Base-by-base conservation (phyloP, 2,888 invertebrate genomes). In the Dasypolia templi region DNA sequence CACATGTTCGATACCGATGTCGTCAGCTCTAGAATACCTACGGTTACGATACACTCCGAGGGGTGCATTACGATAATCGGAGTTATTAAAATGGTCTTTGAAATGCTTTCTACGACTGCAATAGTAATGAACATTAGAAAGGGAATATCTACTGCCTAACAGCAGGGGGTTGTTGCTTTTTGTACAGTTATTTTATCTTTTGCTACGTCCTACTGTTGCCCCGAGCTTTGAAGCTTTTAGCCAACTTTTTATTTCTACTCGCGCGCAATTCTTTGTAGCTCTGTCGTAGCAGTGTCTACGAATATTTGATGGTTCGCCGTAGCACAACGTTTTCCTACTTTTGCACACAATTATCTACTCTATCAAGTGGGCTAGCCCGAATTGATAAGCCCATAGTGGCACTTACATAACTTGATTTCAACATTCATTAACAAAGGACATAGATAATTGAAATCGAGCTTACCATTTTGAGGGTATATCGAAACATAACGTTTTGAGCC, bases 251-350 rank as follows among this genome's bases (percentile, higher is more conserved):
- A 44, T 71, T 53, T 14, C 0, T 26, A 58, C 0, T 61, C 17
- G 11, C 19, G 39, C 1, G 35, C 14, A 14, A n/a, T 58, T 29
- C 14, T 49, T 68, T 51, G 68, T 51, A 58, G 29, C 22, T 39
- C 51, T 56, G 44, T 56, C 56, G 44, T 56, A 68, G 46, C 53
- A 5, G 53, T 51, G 35, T 44, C 66, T 64, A 68, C 66, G 39
- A 66, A 71, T 35, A 53, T 59, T 64, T 77, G 26, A 71, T 66
- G 44, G 44, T 68, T 53, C 39, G 26, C n/a, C 35, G 55, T 78
- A 39, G 29, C 51, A 72, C 22, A 68, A 67, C 12, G 12, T 74
- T 44, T 65, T 32, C 17, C 14, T 44, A 32, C n/a, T 12, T 51
- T 14, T 51, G 14, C 26, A 51, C 14, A 49, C 12, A 32, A 69